A percentile compares a stretch with the other conserved stretches of the same genome.
Conservation (phyloP, 2,797 vertebrate species). For the Siniperca obscura region DNA sequence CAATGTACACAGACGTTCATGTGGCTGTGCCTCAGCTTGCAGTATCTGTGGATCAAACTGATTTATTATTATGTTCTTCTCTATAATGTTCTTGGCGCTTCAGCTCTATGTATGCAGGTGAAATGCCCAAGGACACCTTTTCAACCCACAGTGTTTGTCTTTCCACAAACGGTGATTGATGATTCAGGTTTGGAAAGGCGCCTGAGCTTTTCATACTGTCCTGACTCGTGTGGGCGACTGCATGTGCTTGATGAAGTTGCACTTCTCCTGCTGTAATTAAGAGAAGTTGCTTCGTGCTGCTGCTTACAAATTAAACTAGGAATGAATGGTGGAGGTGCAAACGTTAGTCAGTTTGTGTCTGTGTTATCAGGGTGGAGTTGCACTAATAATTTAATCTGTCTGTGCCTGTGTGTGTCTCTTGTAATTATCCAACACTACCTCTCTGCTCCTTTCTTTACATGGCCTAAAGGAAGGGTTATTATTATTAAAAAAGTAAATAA, state of each 20-base stretch:
- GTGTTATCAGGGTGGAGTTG: conserved; percentile 38
- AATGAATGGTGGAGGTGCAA: conserved; percentile 23
- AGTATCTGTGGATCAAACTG: neutral
- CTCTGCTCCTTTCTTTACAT: conserved; percentile 11
- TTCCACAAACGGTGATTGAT: conserved; percentile 42
- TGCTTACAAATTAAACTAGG: conserved; percentile 32
- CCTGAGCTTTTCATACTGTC: conserved; percentile 23
- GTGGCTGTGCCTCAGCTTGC: neutral
- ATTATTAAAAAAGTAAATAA: conserved; percentile 28
- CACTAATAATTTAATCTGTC: conserved; percentile 33
- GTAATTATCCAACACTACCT: conserved; percentile 16
- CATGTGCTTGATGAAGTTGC: conserved; percentile 2
- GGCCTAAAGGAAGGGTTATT: conserved; percentile 27
- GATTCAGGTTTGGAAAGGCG: conserved; percentile 26
- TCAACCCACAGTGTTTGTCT: conserved; percentile 18
- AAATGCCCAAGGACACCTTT: conserved; percentile 40
- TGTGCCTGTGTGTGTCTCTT: conserved; percentile 12
- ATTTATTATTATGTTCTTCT: conserved; percentile 4
- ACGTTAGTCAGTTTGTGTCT: conserved; percentile 20
- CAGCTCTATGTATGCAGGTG: conserved; percentile 30
- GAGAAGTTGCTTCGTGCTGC: conserved; percentile 26
- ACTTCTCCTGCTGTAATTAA: conserved; percentile 22
- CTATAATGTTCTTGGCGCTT: neutral
- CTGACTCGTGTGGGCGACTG: conserved; percentile 5
- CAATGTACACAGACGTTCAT: too few relatives aligned